Evolutionary conservation across 2,888 invertebrate species (phyloP).

Genomic region (Lissonota sp.): DNA sequence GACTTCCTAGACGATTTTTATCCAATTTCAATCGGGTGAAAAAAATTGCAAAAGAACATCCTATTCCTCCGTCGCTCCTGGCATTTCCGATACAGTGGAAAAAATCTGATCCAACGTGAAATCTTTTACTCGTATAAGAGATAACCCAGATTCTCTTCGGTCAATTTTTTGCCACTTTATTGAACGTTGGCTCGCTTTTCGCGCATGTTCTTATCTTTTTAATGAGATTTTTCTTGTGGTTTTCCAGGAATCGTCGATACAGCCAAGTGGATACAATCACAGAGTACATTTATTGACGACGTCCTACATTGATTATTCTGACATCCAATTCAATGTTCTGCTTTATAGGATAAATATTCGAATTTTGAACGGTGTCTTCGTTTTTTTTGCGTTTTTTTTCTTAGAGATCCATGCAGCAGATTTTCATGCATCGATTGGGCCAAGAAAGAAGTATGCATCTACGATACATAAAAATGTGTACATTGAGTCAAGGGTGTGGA

Average conservation of each 20-base stretch:
- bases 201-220: conserved; percentile 65
- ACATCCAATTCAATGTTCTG: too few species aligned
- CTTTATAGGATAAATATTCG: too few species aligned
- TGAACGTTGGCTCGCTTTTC: neutral
- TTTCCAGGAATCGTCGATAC: conserved; percentile 22
- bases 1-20: conserved; percentile 17
- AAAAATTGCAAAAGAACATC: neutral
- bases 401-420: too few species aligned
- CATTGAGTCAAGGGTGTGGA: conserved; percentile 24
- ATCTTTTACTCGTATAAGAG: neutral
- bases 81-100: conserved; percentile 18
- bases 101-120: conserved; percentile 26
- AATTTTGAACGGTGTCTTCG: too few species aligned
- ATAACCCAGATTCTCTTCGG: conserved; percentile 29
- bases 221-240: conserved; percentile 66
- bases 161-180: conserved; percentile 4
- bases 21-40: conserved; percentile 10
- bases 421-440: too few species aligned
- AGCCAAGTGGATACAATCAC: neutral
- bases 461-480: neutral
- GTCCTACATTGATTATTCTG: too few species aligned
- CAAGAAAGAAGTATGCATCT: neutral
- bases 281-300: conserved; percentile 1
- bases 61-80: too few species aligned
- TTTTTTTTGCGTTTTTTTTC: too few species aligned